Base-by-base conservation (phyloP, 2,113 vertebrate genomes). In the Carassius gibelio region DNA sequence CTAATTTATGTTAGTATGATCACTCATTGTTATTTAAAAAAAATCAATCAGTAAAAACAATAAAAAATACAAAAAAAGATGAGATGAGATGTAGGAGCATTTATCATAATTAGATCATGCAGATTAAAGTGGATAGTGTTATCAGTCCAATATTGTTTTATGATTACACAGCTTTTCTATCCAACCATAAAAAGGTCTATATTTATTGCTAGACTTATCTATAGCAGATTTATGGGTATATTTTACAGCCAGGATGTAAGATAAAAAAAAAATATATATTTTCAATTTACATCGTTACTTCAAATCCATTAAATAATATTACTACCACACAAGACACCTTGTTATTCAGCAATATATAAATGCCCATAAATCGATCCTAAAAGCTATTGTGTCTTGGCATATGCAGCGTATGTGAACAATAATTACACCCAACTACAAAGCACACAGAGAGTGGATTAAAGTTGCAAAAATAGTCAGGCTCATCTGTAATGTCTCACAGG, bases 111-210 rank as follows among this genome's bases (percentile, higher is more conserved):
- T 66, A 85, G 82, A 90, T 86, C 77, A 89, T 74, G 21, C 23
- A 75, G 86, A 83, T 89, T 82, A 64, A 71, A 87, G 45, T 61
- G 72, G 62, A 89, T 23, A n/a, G 5, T 83, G 68, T 26, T 66
- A 71, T 91, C 87, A 89, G 86, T 78, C 80, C 45, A 89, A 90
- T 74, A 89, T 55, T 87, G 82, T 34, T 83, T 92, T 91, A 85
- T 82, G 85, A 88, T 86, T 83, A 61, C 52, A 19, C 7, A 9
- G 5, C 14, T 57, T 17, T 36, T 72, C 69, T 21, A 72, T 42
- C 10, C 38, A 45, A 6, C 10, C 19, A 72, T 74, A 48, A 74
- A 59, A 21, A 52, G 26, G 19, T 59, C 59, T 86, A 62, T 72
- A 45, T 23, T 48, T 48, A 23, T 42, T 45, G 69, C 69, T 71